Evolutionary conservation across 2,888 invertebrate genomes (phyloP).

Genomic region (Cheilosia grossa): DNA sequence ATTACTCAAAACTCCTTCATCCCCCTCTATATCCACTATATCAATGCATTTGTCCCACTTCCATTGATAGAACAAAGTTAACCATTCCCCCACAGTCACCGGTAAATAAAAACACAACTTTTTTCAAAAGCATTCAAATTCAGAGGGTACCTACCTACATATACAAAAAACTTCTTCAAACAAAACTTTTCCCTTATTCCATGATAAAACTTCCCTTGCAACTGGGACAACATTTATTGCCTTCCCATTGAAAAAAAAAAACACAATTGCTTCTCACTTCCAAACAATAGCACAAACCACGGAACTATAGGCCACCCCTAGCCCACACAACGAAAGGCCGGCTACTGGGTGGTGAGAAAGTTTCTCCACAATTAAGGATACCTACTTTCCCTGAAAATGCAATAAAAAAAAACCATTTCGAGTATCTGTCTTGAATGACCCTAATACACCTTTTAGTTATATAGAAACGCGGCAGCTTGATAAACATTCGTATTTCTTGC

Average conservation of each 20-base stretch:
- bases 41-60: neutral
- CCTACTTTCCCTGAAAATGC: neutral
- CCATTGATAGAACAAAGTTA: neutral
- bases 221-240: constrained; percentile 29
- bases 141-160: neutral
- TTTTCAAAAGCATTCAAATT: constrained; percentile 6
- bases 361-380: constrained; percentile 22
- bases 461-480: neutral
- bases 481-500: neutral
- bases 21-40: too few relatives aligned
- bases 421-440: neutral
- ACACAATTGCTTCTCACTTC: constrained; percentile 18
- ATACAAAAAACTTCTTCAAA: neutral
- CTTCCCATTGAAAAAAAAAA: neutral
- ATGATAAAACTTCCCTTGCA: constrained; percentile 2
- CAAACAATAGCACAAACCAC: neutral
- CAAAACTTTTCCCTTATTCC: constrained; percentile 11
- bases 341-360: neutral
- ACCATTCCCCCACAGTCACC: neutral
- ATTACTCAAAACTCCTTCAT: too few relatives aligned
- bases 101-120: constrained; percentile 5
- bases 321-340: neutral
- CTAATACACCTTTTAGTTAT: constrained; percentile 1
- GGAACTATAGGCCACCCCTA: neutral
- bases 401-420: constrained; percentile 5